A percentile compares a stretch with the other conserved stretches of the same genome.
Evolutionary conservation across 2,888 invertebrate species (phyloP).

Genomic region (Drosophila engyochracea): DNA sequence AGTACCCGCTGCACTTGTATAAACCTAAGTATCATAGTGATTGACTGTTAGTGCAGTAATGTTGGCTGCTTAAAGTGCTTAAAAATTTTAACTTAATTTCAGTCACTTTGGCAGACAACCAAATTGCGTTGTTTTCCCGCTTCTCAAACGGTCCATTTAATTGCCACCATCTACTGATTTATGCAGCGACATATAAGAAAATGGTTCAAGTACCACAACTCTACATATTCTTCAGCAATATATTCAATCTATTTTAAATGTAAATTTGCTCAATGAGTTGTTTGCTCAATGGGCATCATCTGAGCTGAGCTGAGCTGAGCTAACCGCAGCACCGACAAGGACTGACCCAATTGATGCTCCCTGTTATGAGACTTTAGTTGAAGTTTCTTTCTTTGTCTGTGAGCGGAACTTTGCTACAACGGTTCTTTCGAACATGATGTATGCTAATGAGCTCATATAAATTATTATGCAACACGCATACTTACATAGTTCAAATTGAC

Average conservation of each 20-base stretch:
- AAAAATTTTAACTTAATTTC: slow-evolving; percentile 56
- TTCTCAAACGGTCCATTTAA: slow-evolving; percentile 35
- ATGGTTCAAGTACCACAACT: background rate
- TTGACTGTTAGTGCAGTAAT: slow-evolving; percentile 19
- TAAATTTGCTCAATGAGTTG: slow-evolving; percentile 38
- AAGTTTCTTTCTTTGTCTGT: slow-evolving; percentile 28
- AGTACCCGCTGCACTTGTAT: background rate
- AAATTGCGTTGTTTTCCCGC: slow-evolving; percentile 65
- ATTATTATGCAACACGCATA: slow-evolving; percentile 43
- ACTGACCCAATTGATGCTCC: slow-evolving; percentile 41
- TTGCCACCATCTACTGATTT: slow-evolving; percentile 50
- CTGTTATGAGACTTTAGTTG: slow-evolving; percentile 16
- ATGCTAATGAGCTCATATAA: slow-evolving; percentile 44
- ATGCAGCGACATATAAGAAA: slow-evolving; percentile 26
- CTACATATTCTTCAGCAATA: background rate
- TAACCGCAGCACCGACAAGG: background rate
- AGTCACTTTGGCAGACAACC: slow-evolving; percentile 60
- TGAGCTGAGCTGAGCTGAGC: slow-evolving; percentile 4
- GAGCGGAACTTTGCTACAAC: background rate
- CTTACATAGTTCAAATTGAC: slow-evolving; percentile 5
- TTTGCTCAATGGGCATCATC: slow-evolving; percentile 21
- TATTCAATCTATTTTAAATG: slow-evolving; percentile 40
- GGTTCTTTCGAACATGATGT: slow-evolving; percentile 10
- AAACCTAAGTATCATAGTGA: background rate
- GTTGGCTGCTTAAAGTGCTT: slow-evolving; percentile 10